These are phyloP conservation scores for Oryzias dopingdopingensis DNA, from an alignment of 2,797 vertebrate species.

Conservation along the genomic window DNA sequence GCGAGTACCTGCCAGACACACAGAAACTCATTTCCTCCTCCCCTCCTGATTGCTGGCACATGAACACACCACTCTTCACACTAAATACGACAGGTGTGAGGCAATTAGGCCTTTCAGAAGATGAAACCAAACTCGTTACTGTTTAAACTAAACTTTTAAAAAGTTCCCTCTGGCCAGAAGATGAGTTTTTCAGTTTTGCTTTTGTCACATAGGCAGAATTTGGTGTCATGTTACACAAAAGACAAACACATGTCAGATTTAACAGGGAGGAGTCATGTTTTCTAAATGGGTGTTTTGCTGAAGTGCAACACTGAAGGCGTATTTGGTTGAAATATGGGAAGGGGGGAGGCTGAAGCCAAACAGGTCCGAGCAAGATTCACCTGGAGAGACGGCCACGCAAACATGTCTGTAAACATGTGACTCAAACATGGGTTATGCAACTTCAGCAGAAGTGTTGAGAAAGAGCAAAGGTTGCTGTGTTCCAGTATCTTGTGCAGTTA, in stretches of 20 bases:
- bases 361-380: constrained; percentile 25
- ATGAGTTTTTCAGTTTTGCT: no score
- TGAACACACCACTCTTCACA: not conserved
- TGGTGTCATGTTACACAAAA: accelerated
- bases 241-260: not conserved
- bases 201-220: no score
- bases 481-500: not conserved
- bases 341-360: not conserved
- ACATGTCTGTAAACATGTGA: not conserved
- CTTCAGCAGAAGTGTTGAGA: not conserved
- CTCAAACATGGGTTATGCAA: not conserved
- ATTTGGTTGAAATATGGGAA: constrained; percentile 5
- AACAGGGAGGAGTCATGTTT: not conserved
- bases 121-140: not conserved
- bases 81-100: not conserved
- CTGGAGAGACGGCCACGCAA: constrained; percentile 4
- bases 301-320: constrained; percentile 4
- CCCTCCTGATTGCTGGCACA: constrained; percentile 25
- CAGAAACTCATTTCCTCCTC: constrained; percentile 18
- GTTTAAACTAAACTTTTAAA: no score
- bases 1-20: constrained; percentile 43
- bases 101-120: constrained; percentile 17
- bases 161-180: no score
- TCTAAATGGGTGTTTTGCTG: not conserved
- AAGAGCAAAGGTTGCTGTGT: not conserved